Percentiles rank a stretch among this genome's conserved stretches.
Conservation (phyloP, 2,113 vertebrate genomes). For the Tachuris rubrigastra region DNA sequence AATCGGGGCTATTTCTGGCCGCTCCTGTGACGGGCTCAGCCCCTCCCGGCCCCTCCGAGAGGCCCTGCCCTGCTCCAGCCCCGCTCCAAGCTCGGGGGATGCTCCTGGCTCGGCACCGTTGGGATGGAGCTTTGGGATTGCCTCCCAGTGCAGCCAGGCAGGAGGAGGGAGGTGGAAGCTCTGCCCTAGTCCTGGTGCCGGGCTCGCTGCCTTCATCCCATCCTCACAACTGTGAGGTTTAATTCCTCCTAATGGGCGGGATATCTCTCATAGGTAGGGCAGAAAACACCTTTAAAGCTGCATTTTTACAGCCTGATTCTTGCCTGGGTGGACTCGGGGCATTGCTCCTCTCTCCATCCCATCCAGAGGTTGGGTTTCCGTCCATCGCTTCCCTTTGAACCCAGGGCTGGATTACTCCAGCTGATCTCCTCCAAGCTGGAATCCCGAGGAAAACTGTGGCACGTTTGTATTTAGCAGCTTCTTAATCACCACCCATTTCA, state of each 20-base stretch:
- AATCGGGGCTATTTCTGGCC: slow-evolving; percentile 16
- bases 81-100: neutral
- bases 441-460: neutral
- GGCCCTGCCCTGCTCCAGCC: neutral
- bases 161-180: neutral
- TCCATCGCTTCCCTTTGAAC: neutral
- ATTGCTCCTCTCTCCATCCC: neutral
- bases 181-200: rapidly evolving
- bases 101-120: neutral
- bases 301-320: rapidly evolving
- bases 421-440: neutral
- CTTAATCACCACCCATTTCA: neutral
- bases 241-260: neutral
- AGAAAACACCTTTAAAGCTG: neutral
- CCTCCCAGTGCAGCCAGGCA: neutral
- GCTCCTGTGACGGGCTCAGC: neutral
- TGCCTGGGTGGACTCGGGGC: rapidly evolving
- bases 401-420: neutral
- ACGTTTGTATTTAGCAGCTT: neutral
- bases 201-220: neutral
- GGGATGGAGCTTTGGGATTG: neutral
- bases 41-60: neutral
- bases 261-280: neutral
- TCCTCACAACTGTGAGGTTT: no score
- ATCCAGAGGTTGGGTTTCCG: neutral